Evolutionary conservation across 2,888 invertebrate species (phyloP).

Genomic region (Dichetophora obliterata): DNA sequence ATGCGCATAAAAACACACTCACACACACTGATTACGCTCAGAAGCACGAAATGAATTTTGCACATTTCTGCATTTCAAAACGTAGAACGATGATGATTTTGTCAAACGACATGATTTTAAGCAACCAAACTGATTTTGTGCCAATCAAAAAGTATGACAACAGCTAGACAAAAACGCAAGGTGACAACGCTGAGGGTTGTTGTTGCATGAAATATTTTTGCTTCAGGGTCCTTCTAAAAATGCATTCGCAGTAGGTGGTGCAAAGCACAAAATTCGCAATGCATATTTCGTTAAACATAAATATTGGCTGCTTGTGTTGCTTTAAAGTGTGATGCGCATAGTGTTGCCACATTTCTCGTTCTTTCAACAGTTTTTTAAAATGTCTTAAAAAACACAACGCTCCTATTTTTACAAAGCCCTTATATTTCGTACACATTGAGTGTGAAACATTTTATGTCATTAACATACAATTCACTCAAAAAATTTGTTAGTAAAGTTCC

Average conservation of each 20-base stretch:
- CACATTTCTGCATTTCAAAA: conserved; percentile 16
- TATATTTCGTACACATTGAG: too few species aligned
- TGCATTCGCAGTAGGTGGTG: background rate
- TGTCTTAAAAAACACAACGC: too few species aligned
- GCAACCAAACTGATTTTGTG: conserved; percentile 14
- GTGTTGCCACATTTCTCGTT: too few species aligned
- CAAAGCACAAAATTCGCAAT: background rate
- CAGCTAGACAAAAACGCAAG: background rate
- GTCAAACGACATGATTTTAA: background rate
- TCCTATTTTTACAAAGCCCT: too few species aligned
- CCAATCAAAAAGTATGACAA: conserved; percentile 9
- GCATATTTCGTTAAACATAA: background rate
- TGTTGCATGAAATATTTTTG: background rate
- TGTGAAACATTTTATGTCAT: too few species aligned
- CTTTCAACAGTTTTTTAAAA: too few species aligned
- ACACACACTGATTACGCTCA: background rate
- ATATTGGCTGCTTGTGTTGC: background rate
- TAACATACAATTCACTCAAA: too few species aligned
- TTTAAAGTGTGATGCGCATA: too few species aligned
- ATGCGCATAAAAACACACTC: background rate
- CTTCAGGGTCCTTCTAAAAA: background rate
- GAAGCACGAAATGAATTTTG: conserved; percentile 10
- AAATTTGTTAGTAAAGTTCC: too few species aligned
- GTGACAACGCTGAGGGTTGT: background rate
- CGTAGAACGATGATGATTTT: background rate